Conservation (phyloP, 92 coral and sea anemone species). For the Palythoa grandiflora region DNA sequence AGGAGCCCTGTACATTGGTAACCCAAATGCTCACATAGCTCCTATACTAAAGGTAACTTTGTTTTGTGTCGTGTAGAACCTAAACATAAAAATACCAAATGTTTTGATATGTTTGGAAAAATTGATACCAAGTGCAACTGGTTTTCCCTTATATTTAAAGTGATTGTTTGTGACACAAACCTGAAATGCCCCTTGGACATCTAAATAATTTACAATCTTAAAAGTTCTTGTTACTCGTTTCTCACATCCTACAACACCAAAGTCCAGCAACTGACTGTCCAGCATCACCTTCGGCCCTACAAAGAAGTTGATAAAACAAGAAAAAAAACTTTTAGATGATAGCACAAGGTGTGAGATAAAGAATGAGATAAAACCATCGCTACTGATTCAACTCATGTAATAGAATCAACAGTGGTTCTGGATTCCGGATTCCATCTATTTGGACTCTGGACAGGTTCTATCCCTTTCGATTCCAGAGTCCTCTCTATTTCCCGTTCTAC, state of each 20-base stretch:
- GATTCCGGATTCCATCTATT: too few relatives aligned
- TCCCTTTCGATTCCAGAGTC: too few relatives aligned
- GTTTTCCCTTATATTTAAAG: not conserved
- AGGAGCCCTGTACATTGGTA: too few relatives aligned
- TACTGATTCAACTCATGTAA: too few relatives aligned
- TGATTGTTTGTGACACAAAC: conserved; percentile 38
- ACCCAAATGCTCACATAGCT: too few relatives aligned
- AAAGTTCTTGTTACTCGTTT: conserved; percentile 82
- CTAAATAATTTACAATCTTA: conserved; percentile 75
- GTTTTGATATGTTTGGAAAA: not conserved
- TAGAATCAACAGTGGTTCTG: too few relatives aligned
- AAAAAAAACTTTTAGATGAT: not conserved
- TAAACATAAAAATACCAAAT: not conserved
- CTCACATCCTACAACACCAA: conserved; percentile 89
- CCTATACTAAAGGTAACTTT: too few relatives aligned
- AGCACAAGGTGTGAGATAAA: too few relatives aligned
- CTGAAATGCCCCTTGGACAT: conserved; percentile 90
- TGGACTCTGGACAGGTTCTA: too few relatives aligned
- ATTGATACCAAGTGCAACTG: not conserved
- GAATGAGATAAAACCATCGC: too few relatives aligned
- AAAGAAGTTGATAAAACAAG: not conserved
- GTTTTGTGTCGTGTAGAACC: too few relatives aligned
- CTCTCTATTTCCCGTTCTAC: too few relatives aligned
- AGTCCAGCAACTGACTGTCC: conserved; percentile 75
- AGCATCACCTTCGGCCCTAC: conserved; percentile 86